Evolutionary conservation across 2,888 invertebrate genomes (phyloP).

Genomic region (Teleiodes luculella): DNA sequence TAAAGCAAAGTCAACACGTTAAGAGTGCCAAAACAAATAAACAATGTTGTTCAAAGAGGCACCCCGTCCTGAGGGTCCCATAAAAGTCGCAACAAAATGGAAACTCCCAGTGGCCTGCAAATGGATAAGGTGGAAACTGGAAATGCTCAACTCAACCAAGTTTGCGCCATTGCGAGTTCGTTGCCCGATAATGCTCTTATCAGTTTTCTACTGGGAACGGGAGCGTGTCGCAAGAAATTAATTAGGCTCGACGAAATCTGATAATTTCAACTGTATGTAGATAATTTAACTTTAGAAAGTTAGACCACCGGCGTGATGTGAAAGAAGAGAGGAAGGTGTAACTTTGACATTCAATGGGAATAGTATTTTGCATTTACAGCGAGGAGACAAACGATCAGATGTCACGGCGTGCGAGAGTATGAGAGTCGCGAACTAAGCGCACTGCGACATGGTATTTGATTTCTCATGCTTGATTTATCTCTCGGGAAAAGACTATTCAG

Average conservation of each 20-base stretch:
- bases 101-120: not conserved
- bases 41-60: not conserved
- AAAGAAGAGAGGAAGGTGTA: not conserved
- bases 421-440: slow-evolving; percentile 35
- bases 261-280: slow-evolving; percentile 12
- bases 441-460: slow-evolving; percentile 34
- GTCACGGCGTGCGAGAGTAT: slow-evolving; percentile 32
- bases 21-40: not conserved
- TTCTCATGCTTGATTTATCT: slow-evolving; percentile 55
- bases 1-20: not conserved
- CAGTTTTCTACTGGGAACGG: slow-evolving; percentile 57
- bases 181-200: slow-evolving; percentile 67
- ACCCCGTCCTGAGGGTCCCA: not conserved
- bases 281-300: not conserved
- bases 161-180: slow-evolving; percentile 47
- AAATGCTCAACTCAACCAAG: slow-evolving; percentile 15
- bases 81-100: not conserved
- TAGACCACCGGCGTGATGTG: not conserved
- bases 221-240: slow-evolving; percentile 50
- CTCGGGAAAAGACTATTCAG: slow-evolving; percentile 45
- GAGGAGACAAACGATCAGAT: slow-evolving; percentile 38
- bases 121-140: not conserved
- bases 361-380: slow-evolving; percentile 26
- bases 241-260: slow-evolving; percentile 45
- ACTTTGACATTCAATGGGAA: slow-evolving; percentile 19